phyloP scores from a whole-genome alignment of 2,888 invertebrate species.

The Orthosia cruda region DNA sequence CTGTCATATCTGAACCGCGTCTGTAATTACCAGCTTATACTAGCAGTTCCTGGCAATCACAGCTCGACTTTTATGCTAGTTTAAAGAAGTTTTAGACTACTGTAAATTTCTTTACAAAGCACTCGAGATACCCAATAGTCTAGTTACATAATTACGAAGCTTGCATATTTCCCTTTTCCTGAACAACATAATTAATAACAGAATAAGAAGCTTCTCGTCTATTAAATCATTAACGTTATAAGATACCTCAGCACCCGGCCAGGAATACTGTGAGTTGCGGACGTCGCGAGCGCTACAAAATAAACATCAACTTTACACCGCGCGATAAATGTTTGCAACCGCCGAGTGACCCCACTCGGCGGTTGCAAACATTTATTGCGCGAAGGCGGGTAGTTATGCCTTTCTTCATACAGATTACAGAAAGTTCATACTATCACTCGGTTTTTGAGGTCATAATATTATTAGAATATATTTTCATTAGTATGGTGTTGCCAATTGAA shows the following conservation, averaged over 20 bases:
- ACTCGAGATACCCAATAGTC: neutral
- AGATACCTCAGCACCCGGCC: neutral
- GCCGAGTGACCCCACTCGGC: too few relatives aligned
- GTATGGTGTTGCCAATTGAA: too few relatives aligned
- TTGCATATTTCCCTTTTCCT: neutral
- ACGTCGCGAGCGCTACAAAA: neutral
- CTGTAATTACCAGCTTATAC: neutral
- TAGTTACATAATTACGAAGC: neutral
- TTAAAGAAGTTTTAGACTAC: neutral
- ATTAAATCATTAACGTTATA: constrained; percentile 4
- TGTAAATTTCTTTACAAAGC: neutral
- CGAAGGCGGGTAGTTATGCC: neutral
- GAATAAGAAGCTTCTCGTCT: neutral
- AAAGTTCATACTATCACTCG: constrained; percentile 9
- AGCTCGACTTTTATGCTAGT: too few relatives aligned
- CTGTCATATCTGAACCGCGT: neutral
- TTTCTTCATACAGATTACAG: constrained; percentile 2
- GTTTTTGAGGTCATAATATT: neutral
- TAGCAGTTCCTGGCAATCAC: neutral
- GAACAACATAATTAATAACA: neutral
- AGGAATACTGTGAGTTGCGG: neutral
- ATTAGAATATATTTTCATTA: neutral
- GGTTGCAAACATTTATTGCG: too few relatives aligned
- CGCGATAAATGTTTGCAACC: neutral
- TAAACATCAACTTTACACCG: constrained; percentile 18